Percentiles rank a stretch among this genome's conserved stretches.
Conservation (phyloP, 1,140 invertebrate genomes). For the Papilio dardanus region DNA sequence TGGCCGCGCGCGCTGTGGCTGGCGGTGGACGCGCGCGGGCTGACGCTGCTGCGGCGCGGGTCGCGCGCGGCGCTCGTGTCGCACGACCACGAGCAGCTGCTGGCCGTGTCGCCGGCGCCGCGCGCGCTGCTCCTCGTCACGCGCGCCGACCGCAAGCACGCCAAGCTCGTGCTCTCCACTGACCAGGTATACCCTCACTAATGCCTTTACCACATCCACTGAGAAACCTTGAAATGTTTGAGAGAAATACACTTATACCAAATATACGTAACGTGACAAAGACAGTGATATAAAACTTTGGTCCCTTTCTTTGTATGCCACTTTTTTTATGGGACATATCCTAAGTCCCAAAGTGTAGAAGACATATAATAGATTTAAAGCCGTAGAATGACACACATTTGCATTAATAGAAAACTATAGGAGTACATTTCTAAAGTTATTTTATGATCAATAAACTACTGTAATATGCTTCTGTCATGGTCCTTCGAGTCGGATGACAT, state of each 20-base stretch:
- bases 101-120: conserved; percentile 94
- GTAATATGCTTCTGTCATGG: neutral
- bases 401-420: too few relatives aligned
- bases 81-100: conserved; percentile 93
- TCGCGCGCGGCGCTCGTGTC: conserved; percentile 94
- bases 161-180: conserved; percentile 94
- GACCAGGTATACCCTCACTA: conserved; percentile 90
- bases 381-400: too few relatives aligned
- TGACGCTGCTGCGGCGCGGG: conserved; percentile 94
- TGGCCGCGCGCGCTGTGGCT: conserved; percentile 96
- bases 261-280: too few relatives aligned
- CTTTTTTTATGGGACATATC: too few relatives aligned
- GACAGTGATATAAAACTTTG: too few relatives aligned
- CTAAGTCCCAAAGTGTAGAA: too few relatives aligned
- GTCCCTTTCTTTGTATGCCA: too few relatives aligned
- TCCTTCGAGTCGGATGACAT: conserved; percentile 1
- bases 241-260: too few relatives aligned
- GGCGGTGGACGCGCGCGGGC: conserved; percentile 95
- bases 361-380: too few relatives aligned
- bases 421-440: neutral
- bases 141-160: conserved; percentile 91
- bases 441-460: too few relatives aligned
- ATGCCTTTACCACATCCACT: too few relatives aligned
- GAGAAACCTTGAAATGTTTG: too few relatives aligned
- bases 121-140: conserved; percentile 96